These are phyloP conservation scores for Ectobius pallidus DNA, from an alignment of 2,888 invertebrate species.

Conservation along the genomic window DNA sequence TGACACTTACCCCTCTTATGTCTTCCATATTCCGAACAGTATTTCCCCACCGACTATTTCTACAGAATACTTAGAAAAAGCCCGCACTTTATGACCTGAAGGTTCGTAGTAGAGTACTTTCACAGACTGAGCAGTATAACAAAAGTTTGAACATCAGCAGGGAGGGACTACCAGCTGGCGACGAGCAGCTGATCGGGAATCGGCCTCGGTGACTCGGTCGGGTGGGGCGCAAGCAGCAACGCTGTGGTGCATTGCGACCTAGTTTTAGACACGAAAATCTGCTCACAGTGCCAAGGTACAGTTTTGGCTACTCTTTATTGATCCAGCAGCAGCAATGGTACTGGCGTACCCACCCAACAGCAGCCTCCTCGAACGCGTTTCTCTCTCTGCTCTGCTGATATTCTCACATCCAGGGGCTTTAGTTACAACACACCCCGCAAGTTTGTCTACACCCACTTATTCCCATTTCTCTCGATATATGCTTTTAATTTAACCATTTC, in stretches of 20 bases:
- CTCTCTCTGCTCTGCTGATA: not conserved
- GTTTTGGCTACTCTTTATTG: slow-evolving; percentile 25
- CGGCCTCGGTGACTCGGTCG: not conserved
- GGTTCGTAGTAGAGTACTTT: too few relatives aligned
- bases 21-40: too few relatives aligned
- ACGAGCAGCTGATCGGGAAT: not conserved
- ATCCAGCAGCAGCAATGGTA: not conserved
- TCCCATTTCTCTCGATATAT: too few relatives aligned
- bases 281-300: slow-evolving; percentile 21
- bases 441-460: too few relatives aligned
- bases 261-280: slow-evolving; percentile 27
- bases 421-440: not conserved
- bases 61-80: too few relatives aligned
- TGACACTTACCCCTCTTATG: too few relatives aligned
- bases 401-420: slow-evolving; percentile 16
- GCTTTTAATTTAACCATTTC: too few relatives aligned
- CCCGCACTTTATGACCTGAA: too few relatives aligned
- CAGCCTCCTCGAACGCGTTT: not conserved
- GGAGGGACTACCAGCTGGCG: too few relatives aligned
- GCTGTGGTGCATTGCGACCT: slow-evolving; percentile 35
- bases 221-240: not conserved
- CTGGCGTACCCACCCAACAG: not conserved
- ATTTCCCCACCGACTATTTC: too few relatives aligned
- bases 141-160: too few relatives aligned
- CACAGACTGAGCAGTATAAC: too few relatives aligned